Percentiles rank a stretch among this genome's conserved stretches.
Conservation (phyloP, 1,140 invertebrate genomes). For the Aplysia californica region DNA sequence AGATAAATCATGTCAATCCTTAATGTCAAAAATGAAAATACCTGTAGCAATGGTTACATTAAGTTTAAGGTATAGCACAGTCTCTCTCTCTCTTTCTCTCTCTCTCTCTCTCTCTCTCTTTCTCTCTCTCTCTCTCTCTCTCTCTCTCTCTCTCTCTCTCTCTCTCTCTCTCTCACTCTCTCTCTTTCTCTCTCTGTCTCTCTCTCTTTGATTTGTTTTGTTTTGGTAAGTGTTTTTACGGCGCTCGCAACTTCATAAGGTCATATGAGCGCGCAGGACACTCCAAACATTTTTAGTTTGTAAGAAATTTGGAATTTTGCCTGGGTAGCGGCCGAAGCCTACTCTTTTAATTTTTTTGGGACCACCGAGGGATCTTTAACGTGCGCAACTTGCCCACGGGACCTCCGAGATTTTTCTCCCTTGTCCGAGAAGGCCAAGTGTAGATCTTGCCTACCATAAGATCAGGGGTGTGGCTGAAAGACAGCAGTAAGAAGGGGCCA, state of each 20-base stretch:
- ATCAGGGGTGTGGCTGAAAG: neutral
- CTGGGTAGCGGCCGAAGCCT: no score
- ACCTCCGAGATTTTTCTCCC: neutral
- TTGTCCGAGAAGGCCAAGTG: neutral
- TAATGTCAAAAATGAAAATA: no score
- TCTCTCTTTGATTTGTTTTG: conserved; percentile 6
- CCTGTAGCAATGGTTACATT: no score
- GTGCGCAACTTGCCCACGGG: neutral
- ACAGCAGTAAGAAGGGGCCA: neutral
- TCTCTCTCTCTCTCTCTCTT: conserved; percentile 9
- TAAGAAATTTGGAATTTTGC: no score
- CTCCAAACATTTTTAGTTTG: neutral
- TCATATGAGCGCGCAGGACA: no score
- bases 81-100: neutral
- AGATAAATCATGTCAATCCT: no score
- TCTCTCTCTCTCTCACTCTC: neutral
- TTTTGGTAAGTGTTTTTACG: no score
- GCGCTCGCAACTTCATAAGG: no score
- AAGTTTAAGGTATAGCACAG: neutral
- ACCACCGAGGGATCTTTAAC: no score
- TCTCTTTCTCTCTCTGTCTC: conserved; percentile 22
- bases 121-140: neutral
- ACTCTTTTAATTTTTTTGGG: neutral
- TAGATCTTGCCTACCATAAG: neutral
- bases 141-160: conserved; percentile 8